These are phyloP conservation scores for Drosophila formosana DNA, from an alignment of 2,888 invertebrate species.

Conservation along the genomic window DNA sequence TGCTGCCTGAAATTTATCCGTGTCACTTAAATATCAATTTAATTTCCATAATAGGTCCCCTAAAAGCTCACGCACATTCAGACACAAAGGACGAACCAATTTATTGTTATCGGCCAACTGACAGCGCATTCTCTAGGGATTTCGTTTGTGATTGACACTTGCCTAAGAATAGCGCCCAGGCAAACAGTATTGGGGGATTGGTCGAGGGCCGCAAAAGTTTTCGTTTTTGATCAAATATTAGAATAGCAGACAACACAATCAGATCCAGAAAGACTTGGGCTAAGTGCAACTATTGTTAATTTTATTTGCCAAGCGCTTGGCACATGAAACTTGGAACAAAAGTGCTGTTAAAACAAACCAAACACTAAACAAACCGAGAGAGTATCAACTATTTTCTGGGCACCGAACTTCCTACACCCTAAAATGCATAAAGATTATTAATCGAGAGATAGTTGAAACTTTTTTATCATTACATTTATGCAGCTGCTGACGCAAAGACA, in stretches of 20 bases:
- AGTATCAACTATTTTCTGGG: neutral
- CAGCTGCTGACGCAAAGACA: too few species aligned
- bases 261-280: conserved; percentile 33
- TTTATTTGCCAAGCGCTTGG: conserved; percentile 72
- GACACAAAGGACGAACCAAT: conserved; percentile 53
- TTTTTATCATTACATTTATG: neutral
- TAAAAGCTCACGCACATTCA: conserved; percentile 35
- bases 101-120: conserved; percentile 69
- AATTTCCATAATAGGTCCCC: conserved; percentile 80
- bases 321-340: conserved; percentile 43
- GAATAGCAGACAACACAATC: conserved; percentile 58
- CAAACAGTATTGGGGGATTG: conserved; percentile 4
- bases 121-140: conserved; percentile 62
- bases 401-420: conserved; percentile 27
- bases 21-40: conserved; percentile 82
- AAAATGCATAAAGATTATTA: neutral
- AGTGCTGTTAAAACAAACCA: conserved; percentile 53
- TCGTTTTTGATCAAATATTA: conserved; percentile 66
- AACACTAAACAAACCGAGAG: conserved; percentile 38
- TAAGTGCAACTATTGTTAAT: conserved; percentile 74
- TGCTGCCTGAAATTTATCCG: conserved; percentile 63
- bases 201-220: conserved; percentile 36
- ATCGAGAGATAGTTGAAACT: neutral
- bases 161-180: conserved; percentile 40
- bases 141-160: conserved; percentile 77